Percentiles rank a stretch among this genome's conserved stretches.
Conservation (phyloP, 2,797 vertebrate genomes). For the Manis javanica region DNA sequence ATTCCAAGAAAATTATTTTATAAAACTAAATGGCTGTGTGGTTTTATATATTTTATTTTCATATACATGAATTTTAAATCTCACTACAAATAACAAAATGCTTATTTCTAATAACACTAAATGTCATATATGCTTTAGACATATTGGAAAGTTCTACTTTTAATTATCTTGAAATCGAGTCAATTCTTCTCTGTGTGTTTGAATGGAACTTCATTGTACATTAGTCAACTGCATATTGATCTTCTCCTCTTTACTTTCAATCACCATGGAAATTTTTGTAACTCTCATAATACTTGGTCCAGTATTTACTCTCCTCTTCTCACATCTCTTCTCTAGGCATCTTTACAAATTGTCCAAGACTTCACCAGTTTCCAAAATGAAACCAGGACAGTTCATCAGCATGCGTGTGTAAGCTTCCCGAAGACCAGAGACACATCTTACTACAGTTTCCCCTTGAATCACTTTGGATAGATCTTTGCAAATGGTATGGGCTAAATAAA, state of each 20-base stretch:
- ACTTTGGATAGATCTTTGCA: background rate
- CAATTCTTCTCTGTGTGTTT: background rate
- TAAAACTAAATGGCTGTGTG: constrained; percentile 1
- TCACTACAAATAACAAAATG: background rate
- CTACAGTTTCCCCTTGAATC: background rate
- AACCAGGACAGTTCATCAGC: background rate
- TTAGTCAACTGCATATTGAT: constrained; percentile 7
- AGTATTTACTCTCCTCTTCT: background rate
- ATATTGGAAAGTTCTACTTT: background rate
- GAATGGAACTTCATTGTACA: background rate
- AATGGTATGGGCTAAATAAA: background rate
- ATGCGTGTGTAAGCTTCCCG: background rate
- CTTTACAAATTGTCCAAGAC: background rate
- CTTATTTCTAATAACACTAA: constrained; percentile 16
- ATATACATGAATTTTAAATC: background rate
- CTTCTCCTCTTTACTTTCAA: background rate
- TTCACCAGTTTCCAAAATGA: background rate
- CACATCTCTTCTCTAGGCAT: background rate
- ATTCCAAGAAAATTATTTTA: constrained; percentile 16
- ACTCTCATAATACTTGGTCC: background rate
- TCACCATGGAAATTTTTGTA: background rate
- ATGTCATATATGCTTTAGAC: background rate
- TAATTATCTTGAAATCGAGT: background rate
- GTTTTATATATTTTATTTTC: background rate
- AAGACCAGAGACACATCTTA: background rate